Evolutionary conservation across 1,140 invertebrate species (phyloP).

Genomic region (Bombus impatiens): DNA sequence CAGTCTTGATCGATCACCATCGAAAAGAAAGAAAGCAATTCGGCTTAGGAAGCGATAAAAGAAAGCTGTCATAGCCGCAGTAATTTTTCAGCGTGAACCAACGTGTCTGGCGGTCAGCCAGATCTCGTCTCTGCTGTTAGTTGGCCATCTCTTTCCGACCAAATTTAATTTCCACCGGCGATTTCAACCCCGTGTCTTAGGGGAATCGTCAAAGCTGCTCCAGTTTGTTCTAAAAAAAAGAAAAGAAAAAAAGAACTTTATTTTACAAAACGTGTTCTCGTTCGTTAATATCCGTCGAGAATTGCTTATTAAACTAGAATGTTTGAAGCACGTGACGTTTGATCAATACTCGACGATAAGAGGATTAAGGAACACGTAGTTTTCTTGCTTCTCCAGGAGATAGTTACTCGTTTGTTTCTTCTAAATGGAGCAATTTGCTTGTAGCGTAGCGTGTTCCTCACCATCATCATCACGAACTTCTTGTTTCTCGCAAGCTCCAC

Average conservation of each 20-base stretch:
- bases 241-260: neutral
- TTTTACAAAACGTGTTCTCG: neutral
- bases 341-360: neutral
- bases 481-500: neutral
- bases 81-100: conserved; percentile 24
- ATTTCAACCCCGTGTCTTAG: neutral
- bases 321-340: neutral
- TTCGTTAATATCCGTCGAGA: neutral
- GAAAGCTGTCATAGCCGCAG: conserved; percentile 47
- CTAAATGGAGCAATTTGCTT: conserved; percentile 7
- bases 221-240: neutral
- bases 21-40: conserved; percentile 22
- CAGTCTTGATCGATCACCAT: conserved; percentile 59
- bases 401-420: conserved; percentile 20
- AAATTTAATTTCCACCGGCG: conserved; percentile 40
- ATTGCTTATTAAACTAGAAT: neutral
- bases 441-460: neutral
- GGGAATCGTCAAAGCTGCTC: neutral
- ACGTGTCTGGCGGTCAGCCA: conserved; percentile 41
- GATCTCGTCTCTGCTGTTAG: conserved; percentile 5
- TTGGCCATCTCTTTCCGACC: conserved; percentile 7
- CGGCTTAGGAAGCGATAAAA: conserved; percentile 19
- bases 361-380: neutral
- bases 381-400: neutral
- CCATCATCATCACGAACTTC: conserved; percentile 13